Evolutionary conservation across 2,797 vertebrate species (phyloP).

Genomic region (Tiaroga cobitis): DNA sequence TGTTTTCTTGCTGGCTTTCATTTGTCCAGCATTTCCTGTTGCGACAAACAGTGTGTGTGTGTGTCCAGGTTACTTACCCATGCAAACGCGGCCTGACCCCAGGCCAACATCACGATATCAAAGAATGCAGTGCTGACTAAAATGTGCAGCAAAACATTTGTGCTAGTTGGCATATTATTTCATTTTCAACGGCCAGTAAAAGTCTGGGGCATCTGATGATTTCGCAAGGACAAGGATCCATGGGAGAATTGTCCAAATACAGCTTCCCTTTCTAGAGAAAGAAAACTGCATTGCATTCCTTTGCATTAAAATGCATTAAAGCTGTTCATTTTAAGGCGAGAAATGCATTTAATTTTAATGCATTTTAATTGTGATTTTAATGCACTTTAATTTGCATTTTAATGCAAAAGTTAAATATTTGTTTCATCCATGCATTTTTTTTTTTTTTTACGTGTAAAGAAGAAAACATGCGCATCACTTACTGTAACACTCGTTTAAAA

Average conservation of each 20-base stretch:
- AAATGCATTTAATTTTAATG: background rate
- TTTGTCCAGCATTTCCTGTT: constrained; percentile 38
- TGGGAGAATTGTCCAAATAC: background rate
- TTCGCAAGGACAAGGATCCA: background rate
- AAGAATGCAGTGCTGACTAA: background rate
- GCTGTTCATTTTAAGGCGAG: background rate
- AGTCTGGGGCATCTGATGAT: background rate
- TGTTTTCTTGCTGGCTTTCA: constrained; percentile 25
- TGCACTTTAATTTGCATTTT: background rate
- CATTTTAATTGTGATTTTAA: background rate
- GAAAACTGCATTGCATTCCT: background rate
- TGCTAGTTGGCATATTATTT: constrained; percentile 4
- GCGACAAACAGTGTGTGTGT: constrained; percentile 11
- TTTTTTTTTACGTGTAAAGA: background rate
- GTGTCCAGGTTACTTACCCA: background rate
- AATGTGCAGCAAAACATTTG: background rate
- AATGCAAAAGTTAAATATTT: background rate
- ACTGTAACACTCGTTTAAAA: background rate
- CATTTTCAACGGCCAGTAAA: background rate
- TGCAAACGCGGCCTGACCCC: background rate
- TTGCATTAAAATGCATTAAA: background rate
- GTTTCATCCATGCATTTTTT: background rate
- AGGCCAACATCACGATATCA: background rate
- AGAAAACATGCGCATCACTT: background rate
- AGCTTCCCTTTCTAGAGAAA: background rate